These are phyloP conservation scores for Anoplius nigerrimus DNA, from an alignment of 2,888 invertebrate genomes.

Conservation along the genomic window DNA sequence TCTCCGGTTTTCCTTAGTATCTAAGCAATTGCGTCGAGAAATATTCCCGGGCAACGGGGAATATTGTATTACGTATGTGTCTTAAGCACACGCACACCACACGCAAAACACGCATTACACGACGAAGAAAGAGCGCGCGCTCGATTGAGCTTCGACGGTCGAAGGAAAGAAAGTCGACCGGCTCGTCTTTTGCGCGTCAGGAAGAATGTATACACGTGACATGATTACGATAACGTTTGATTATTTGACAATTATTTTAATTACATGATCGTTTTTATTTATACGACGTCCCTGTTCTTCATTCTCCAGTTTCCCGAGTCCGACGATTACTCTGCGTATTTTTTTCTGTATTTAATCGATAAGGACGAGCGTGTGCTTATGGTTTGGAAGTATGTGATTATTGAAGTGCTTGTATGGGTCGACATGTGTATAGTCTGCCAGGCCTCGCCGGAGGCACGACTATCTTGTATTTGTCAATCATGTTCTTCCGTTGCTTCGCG, in stretches of 20 bases:
- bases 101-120: constrained; percentile 36
- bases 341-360: no score
- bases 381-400: neutral
- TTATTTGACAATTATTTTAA: constrained; percentile 69
- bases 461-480: constrained; percentile 15
- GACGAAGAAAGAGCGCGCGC: neutral
- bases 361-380: neutral
- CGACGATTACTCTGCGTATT: neutral
- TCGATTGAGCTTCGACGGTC: neutral
- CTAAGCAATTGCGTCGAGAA: constrained; percentile 52
- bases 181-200: constrained; percentile 22
- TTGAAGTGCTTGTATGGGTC: neutral
- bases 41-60: constrained; percentile 65
- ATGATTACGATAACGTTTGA: constrained; percentile 58
- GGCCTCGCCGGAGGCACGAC: no score
- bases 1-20: constrained; percentile 44
- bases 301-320: neutral
- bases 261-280: constrained; percentile 73
- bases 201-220: constrained; percentile 47
- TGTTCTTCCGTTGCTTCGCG: constrained; percentile 21
- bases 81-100: constrained; percentile 66
- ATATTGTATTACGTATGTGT: constrained; percentile 72
- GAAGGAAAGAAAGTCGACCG: neutral
- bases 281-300: constrained; percentile 41
- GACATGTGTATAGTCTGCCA: no score